Evolutionary conservation across 2,113 vertebrate genomes (phyloP), one percentile per base, ranked within the genome.

Genomic region (Cyprinodon variegatus): DNA sequence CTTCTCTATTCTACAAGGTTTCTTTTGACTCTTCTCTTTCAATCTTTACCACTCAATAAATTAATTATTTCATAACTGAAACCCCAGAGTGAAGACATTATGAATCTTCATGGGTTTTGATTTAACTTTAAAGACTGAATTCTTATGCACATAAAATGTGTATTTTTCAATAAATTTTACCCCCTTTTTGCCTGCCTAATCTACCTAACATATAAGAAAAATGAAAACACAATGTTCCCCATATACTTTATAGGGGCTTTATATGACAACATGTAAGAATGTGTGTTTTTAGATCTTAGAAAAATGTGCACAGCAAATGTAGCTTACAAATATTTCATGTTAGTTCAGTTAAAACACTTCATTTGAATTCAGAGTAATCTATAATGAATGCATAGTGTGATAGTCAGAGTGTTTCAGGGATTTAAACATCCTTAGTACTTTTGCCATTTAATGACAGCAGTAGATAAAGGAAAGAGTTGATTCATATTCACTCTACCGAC

Each of bases 401-500:
- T 22, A 14, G 6, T 67, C 59, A 46, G 39, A 53, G 45, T 22
- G 20, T 6, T n/a, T 15, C 41, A 37, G 57, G 64, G 12, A 70
- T 59, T 77, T 65, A 3, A 36, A 37, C 20, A 63, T 9, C 53
- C 60, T 41, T n/a, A 39, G 20, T 13, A 15, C 43, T 61, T 79
- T 48, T 45, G 36, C 72, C 72, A 61, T 65, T 79, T 75, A 29
- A 46, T 64, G 20, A 22, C 60, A 82, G 57, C 53, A 68, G 8
- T 67, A 78, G 43, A 70, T 67, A 68, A 69, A 45, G n/a, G 70
- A 70, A 74, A 74, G 22, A 4, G 65, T 15, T 68, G n/a, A 72
- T 83, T 74, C 59, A 85, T 81, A 62, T 46, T 69, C 74, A 72
- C 61, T 79, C 73, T 12, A 69, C 46, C 73, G 17, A 41, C 45